phyloP scores from a whole-genome alignment of 2,113 vertebrate genomes.

The Ctenodactylus gundi region DNA sequence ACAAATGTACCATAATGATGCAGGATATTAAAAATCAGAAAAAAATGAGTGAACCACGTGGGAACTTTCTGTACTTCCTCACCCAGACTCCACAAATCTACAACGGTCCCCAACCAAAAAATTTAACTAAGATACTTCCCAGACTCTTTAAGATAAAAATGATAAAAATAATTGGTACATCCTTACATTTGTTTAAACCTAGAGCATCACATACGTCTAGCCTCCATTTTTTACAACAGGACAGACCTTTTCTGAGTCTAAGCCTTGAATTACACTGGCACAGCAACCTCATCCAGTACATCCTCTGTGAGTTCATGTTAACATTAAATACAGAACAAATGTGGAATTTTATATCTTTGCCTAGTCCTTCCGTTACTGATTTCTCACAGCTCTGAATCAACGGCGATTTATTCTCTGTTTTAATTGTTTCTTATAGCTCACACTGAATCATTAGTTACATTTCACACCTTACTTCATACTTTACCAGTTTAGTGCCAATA shows the following conservation, averaged over 20 bases:
- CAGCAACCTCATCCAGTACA: fast-evolving
- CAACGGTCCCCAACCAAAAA: neutral
- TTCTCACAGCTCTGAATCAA: neutral
- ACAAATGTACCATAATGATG: neutral
- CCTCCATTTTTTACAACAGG: neutral
- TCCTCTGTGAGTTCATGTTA: no score
- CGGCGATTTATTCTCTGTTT: neutral
- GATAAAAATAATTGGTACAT: neutral
- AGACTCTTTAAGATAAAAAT: neutral
- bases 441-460: neutral
- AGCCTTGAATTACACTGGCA: neutral
- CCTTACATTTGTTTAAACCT: no score
- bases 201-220: neutral
- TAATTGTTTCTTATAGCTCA: neutral
- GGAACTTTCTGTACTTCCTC: neutral
- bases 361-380: neutral
- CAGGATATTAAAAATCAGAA: neutral
- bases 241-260: neutral
- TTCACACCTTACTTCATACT: neutral
- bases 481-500: neutral
- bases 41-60: neutral
- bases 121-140: neutral
- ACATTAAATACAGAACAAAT: neutral
- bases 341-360: neutral
- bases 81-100: neutral